Conservation (phyloP, 2,797 vertebrate genomes). For the Scomberomorus guttatus region DNA sequence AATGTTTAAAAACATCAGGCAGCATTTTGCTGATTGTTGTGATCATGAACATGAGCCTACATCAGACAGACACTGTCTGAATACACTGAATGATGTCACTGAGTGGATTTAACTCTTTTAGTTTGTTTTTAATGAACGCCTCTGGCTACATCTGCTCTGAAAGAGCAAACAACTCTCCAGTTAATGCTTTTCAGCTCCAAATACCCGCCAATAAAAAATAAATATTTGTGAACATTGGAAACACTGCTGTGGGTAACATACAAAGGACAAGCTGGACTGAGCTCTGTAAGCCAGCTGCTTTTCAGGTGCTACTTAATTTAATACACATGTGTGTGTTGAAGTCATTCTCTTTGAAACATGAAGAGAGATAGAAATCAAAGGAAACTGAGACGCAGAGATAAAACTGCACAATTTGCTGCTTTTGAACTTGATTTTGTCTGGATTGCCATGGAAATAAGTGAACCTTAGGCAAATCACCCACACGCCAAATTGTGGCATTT, state of each 20-base stretch:
- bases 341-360: slow-evolving; percentile 14
- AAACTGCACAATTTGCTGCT: slow-evolving; percentile 11
- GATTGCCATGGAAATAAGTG: slow-evolving; percentile 7
- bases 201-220: slow-evolving; percentile 12
- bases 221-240: slow-evolving; percentile 13
- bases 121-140: not conserved
- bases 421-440: slow-evolving; percentile 31
- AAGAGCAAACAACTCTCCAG: not conserved
- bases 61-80: not conserved
- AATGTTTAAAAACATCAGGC: not conserved
- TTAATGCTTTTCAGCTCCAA: slow-evolving; percentile 11
- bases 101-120: not conserved
- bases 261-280: slow-evolving; percentile 2
- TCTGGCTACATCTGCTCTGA: not conserved
- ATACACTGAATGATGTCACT: not conserved
- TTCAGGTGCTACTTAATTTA: not conserved
- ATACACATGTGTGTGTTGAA: slow-evolving; percentile 8
- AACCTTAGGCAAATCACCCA: not conserved
- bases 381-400: not conserved
- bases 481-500: not conserved
- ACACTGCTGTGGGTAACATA: not conserved
- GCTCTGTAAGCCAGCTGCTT: not conserved
- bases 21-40: not conserved
- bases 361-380: slow-evolving; percentile 6
- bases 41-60: not conserved